Evolutionary conservation across 2,888 invertebrate genomes (phyloP).

Genomic region (Sesia bembeciformis): DNA sequence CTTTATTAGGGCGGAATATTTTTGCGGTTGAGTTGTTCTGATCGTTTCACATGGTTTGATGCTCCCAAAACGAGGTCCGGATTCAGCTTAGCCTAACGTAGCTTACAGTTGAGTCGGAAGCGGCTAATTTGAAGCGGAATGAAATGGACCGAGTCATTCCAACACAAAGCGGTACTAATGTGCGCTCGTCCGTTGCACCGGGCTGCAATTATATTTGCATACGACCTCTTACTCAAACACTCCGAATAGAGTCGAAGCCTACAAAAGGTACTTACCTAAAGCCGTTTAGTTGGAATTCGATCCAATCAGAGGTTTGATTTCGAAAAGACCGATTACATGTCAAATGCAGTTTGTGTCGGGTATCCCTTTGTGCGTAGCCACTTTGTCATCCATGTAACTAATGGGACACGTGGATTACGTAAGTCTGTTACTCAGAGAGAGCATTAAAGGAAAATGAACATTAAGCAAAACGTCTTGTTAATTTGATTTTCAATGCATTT

Average conservation of each 20-base stretch:
- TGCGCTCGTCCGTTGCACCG: slow-evolving; percentile 49
- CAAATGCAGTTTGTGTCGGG: background rate
- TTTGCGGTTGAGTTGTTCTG: too few species aligned
- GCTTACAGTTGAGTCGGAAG: slow-evolving; percentile 20
- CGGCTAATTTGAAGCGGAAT: slow-evolving; percentile 55
- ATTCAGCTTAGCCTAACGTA: background rate
- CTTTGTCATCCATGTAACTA: too few species aligned
- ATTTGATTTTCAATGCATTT: too few species aligned
- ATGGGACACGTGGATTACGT: too few species aligned
- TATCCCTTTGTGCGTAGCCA: too few species aligned
- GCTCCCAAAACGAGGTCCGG: background rate
- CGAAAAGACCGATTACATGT: background rate
- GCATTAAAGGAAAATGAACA: background rate
- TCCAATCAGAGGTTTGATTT: background rate
- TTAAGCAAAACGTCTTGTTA: too few species aligned
- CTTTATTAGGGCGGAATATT: too few species aligned
- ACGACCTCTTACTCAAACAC: slow-evolving; percentile 8
- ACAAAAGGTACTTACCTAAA: slow-evolving; percentile 31
- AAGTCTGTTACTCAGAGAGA: background rate
- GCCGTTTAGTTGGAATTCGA: slow-evolving; percentile 9
- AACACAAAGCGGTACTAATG: slow-evolving; percentile 63
- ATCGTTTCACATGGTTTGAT: too few species aligned
- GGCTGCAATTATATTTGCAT: slow-evolving; percentile 66
- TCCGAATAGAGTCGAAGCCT: background rate
- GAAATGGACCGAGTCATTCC: slow-evolving; percentile 62